phyloP scores from a whole-genome alignment of 2,797 vertebrate species.

The Neopelma chrysocephalum region DNA sequence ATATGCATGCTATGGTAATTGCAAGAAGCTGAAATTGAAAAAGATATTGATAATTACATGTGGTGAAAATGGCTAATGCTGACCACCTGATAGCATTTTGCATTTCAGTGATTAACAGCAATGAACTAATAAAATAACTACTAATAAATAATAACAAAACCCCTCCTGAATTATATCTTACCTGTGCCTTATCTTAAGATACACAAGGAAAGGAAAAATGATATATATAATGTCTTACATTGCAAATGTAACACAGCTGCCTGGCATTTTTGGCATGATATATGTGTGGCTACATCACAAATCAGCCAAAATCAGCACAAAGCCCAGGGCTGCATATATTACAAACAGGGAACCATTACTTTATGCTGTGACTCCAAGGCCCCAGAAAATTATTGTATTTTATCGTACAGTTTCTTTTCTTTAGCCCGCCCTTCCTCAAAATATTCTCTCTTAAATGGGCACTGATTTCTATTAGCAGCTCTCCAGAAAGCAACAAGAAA shows the following conservation, averaged over 20 bases:
- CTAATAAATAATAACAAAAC: neutral
- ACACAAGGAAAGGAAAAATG: neutral
- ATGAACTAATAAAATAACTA: neutral
- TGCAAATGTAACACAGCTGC: constrained; percentile 6
- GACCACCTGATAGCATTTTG: neutral
- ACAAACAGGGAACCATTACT: neutral
- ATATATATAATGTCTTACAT: neutral
- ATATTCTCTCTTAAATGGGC: neutral
- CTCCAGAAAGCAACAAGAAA: neutral
- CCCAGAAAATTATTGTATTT: neutral
- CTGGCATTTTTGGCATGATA: neutral
- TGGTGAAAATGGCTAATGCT: neutral
- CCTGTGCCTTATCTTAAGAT: neutral
- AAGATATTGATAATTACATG: neutral
- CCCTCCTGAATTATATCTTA: neutral
- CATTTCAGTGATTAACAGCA: neutral
- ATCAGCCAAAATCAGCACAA: constrained; percentile 11
- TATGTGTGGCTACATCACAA: neutral
- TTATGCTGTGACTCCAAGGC: neutral
- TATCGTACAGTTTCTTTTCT: neutral
- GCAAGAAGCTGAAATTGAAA: neutral
- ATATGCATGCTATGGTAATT: neutral
- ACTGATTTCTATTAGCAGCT: neutral
- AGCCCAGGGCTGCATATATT: neutral
- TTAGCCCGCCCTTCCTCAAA: neutral